Percentiles rank a stretch among this genome's conserved stretches.
These are phyloP conservation scores for Notarius lentiginosus DNA, from an alignment of 2,113 vertebrate genomes.

Conservation along the genomic window DNA sequence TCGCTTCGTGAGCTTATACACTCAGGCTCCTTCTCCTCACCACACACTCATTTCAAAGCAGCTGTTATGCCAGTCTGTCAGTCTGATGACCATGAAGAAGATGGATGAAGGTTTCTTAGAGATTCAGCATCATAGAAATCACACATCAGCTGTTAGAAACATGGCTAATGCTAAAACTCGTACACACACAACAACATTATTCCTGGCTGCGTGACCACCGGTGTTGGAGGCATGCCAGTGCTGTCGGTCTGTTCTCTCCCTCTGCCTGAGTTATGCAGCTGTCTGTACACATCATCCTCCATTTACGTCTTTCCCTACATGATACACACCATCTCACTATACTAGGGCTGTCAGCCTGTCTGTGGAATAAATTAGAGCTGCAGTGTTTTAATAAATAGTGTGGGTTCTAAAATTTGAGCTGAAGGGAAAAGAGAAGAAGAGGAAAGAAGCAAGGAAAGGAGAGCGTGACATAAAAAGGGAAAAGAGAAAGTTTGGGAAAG, in stretches of 20 bases:
- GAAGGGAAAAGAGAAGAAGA: not conserved
- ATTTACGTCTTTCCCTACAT: not conserved
- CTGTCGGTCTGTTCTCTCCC: not conserved
- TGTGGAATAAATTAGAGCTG: not conserved
- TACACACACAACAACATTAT: conserved; percentile 9
- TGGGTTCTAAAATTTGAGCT: not conserved
- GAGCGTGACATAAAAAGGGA: not conserved
- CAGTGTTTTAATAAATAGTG: not conserved
- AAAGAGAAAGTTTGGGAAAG: not conserved
- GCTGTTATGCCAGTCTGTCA: conserved; percentile 10
- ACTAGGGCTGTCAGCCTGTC: not conserved
- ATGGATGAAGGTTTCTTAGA: conserved; percentile 41
- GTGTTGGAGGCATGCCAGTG: conserved; percentile 32
- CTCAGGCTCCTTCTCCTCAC: not conserved
- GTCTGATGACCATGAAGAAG: conserved; percentile 43
- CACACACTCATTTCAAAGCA: conserved; percentile 27
- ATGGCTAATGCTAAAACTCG: conserved; percentile 25
- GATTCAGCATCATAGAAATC: conserved; percentile 23
- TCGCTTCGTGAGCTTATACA: not conserved
- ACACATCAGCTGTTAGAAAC: conserved; percentile 8
- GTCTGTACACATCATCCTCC: conserved; percentile 22
- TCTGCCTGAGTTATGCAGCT: conserved; percentile 6
- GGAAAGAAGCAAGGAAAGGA: not conserved
- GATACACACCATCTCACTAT: not conserved
- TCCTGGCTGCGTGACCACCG: conserved; percentile 12